A percentile compares a stretch with the other conserved stretches of the same genome.
Evolutionary conservation across 2,888 invertebrate species (phyloP).

Genomic region (Tenthredo livida): DNA sequence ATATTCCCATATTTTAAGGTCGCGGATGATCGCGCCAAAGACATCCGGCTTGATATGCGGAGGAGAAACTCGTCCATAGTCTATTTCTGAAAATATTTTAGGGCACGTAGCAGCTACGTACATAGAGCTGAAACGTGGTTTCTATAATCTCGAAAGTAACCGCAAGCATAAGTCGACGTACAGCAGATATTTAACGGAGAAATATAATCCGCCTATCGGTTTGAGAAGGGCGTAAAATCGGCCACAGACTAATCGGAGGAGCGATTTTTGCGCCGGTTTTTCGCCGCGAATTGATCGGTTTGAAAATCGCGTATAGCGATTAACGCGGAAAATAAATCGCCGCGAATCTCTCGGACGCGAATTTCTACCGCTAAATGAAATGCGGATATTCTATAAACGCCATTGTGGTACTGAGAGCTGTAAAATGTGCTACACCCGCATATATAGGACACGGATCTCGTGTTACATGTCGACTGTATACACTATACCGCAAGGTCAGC

Average conservation of each 20-base stretch:
- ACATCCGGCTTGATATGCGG: background rate
- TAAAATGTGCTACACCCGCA: slow-evolving; percentile 63
- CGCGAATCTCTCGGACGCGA: background rate
- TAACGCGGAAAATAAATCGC: background rate
- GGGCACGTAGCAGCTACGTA: background rate
- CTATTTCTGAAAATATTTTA: slow-evolving; percentile 28
- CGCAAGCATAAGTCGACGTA: background rate
- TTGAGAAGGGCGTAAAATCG: background rate
- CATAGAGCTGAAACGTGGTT: background rate
- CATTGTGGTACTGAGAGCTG: background rate
- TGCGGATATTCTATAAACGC: background rate
- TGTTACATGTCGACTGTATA: slow-evolving; percentile 62
- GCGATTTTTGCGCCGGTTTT: no score
- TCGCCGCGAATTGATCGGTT: background rate
- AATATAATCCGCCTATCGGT: background rate
- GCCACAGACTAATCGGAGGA: background rate
- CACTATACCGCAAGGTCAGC: slow-evolving; percentile 67
- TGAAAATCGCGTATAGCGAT: background rate
- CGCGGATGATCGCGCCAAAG: background rate
- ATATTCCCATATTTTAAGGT: background rate
- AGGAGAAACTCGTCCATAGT: background rate
- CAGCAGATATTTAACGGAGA: background rate
- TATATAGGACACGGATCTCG: slow-evolving; percentile 68
- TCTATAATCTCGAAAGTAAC: slow-evolving; percentile 19
- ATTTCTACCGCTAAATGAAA: background rate